Base-by-base conservation (phyloP, 2,113 vertebrate species). In the Ptyas mucosa region DNA sequence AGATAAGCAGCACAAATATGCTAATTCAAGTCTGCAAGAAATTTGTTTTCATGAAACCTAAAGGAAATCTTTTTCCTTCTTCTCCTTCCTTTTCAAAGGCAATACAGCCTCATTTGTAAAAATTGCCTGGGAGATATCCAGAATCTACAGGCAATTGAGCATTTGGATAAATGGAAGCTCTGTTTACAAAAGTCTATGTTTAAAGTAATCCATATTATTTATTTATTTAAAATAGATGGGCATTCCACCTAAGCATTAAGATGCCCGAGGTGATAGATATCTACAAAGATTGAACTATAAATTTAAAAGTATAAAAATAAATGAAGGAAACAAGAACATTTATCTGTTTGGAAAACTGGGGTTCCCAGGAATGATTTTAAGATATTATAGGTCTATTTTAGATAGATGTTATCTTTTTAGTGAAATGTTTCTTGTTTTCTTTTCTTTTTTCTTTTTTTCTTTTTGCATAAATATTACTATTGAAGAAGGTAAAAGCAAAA, bases 71-170 rank as follows among this genome's bases (percentile, higher is more conserved):
- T 93, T 90, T 61, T 90, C 49, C 75, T 94, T 93, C 5, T 20
- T 51, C 93, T 34, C 52, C 9, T 57, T 21, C 26, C 1, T 86
- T 94, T 90, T 93, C 75, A 90, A 92, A 89, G 69, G 88, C 88
- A 89, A 57, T 58, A 24, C 92, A 89, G 49, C 39, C 88, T 92
- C 92, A 93, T 93, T 90, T 90, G 54, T 93, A 93, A 93, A 90
- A 93, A 90, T 90, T 86, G 92, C 92, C 92, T 86, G 21, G 55
- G 81, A 93, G 92, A 57, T 90, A 90, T 85, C 81, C 81, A 61
- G 23, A 93, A 93, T 51, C 89, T 93, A 61, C 46, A 64, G 89
- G 89, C 86, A 93, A 90, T 93, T 90, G 89, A 89, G 49, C 89
- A 29, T 90, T 90, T 93, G 81, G 89, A 90, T 87, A 93, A 90